Evolutionary conservation across 2,797 vertebrate species (phyloP), one percentile per base, ranked within the genome.

Genomic region (Oryzias sinensis): DNA sequence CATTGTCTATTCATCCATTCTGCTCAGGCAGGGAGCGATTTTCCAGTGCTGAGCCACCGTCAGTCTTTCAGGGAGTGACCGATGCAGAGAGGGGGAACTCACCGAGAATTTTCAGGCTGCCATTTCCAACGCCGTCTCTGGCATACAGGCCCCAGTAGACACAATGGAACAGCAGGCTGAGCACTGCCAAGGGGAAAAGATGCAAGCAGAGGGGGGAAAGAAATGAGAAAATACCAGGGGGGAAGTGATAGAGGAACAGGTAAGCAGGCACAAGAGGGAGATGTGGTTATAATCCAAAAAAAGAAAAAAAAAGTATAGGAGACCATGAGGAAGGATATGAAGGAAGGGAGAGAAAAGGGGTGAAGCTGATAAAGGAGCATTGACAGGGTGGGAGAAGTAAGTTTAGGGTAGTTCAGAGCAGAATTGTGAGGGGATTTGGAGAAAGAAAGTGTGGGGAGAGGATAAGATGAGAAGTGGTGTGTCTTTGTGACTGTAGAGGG

Each of bases 101-200:
- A 89, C 87, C 87, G 1, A 90, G 82, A 76, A 93, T 81, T 82
- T 95, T 95, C 81, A 97, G 87, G 65, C 94, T 93, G 66, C 90
- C 85, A 0, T 93, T 96, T 65, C 95, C 95, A 52, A 95, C 88
- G 50, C 95, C 95, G 14, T 95, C 92, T 20, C 87, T 89, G 17
- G 95, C 95, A 68, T 97, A 97, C 65, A 95, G 92, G 51, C 95
- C 94, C 95, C 95, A 97, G 77, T 95, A 97, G 80, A 93, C 89
- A 84, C 94, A 97, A 82, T 96, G 95, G 83, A 95, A 95, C 75
- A 96, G 88, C 78, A 97, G 90, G 85, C 95, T 97, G 81, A 96
- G 89, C 53, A 96, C 95, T 97, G 78, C 54, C 63, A 74, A 59
- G 65, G 40, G 60, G 50, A 70, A 72, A 63, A 76, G 58, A 79